A percentile compares a stretch with the other conserved stretches of the same genome.
Conservation (phyloP, 1,140 invertebrate genomes). For the Plectus sambesii region DNA sequence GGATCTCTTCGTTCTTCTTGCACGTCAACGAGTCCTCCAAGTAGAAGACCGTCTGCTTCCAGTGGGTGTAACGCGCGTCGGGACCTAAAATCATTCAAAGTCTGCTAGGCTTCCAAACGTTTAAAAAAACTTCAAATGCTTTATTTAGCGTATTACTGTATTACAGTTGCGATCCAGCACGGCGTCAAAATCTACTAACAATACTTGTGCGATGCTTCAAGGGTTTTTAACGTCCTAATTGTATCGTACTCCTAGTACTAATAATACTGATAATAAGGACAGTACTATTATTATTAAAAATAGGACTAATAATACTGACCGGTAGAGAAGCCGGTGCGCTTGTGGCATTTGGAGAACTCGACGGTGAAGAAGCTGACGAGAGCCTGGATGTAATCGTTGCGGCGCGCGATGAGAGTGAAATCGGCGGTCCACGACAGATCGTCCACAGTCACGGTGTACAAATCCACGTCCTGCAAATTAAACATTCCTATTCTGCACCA, state of each 20-base stretch:
- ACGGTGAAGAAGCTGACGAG: slow-evolving; percentile 97
- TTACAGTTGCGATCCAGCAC: no score
- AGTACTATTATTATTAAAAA: neutral
- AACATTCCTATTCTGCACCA: neutral
- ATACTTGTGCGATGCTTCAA: no score
- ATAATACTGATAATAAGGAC: neutral
- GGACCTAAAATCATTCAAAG: slow-evolving; percentile 56
- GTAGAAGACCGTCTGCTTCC: slow-evolving; percentile 99
- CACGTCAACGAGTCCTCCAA: slow-evolving; percentile 69
- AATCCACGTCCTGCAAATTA: slow-evolving; percentile 79
- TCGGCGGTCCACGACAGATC: slow-evolving; percentile 82
- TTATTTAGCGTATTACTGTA: no score
- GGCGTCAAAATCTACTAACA: no score
- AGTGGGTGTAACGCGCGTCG: slow-evolving; percentile 91
- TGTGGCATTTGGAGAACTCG: slow-evolving; percentile 98
- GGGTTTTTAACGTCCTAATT: no score
- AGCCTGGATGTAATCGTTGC: slow-evolving; percentile 95
- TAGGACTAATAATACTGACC: no score
- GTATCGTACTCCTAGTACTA: no score
- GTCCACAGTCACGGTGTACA: slow-evolving; percentile 87
- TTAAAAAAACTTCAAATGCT: no score
- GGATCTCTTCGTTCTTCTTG: slow-evolving; percentile 16
- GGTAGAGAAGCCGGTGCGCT: slow-evolving; percentile 94
- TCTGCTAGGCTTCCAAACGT: no score
- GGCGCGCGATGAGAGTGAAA: slow-evolving; percentile 68